These are phyloP conservation scores for Acleris laterana DNA, from an alignment of 2,888 invertebrate genomes.

Conservation along the genomic window DNA sequence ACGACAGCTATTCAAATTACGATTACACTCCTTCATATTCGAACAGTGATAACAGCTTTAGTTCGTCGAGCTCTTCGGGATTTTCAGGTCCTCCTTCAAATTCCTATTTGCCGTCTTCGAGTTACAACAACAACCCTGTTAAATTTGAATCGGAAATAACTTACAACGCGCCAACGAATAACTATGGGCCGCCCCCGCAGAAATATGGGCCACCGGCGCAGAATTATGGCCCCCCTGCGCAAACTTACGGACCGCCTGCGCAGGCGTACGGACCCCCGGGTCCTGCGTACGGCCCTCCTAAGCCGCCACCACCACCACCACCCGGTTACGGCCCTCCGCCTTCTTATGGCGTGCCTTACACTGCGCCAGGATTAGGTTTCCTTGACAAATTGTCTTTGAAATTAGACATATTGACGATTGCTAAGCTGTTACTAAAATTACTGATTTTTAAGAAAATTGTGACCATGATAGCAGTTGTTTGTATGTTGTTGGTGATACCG, in stretches of 20 bases:
- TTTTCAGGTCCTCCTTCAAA: constrained; percentile 49
- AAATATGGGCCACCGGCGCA: constrained; percentile 56
- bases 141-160: constrained; percentile 65
- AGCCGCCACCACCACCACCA: constrained; percentile 44
- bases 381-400: constrained; percentile 88
- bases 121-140: constrained; percentile 52
- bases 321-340: constrained; percentile 76
- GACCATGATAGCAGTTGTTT: constrained; percentile 90
- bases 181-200: constrained; percentile 64
- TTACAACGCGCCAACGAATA: constrained; percentile 65
- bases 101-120: constrained; percentile 60
- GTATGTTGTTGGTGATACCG: constrained; percentile 90
- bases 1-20: constrained; percentile 74
- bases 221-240: constrained; percentile 65
- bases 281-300: constrained; percentile 66
- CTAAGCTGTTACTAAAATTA: constrained; percentile 90
- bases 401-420: constrained; percentile 88
- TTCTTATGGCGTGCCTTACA: constrained; percentile 83
- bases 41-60: constrained; percentile 60
- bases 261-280: constrained; percentile 71
- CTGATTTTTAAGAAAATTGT: constrained; percentile 92
- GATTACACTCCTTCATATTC: constrained; percentile 73
- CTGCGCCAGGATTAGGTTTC: constrained; percentile 80
- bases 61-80: constrained; percentile 58
- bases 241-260: constrained; percentile 64